These are phyloP conservation scores for Prenolepis imparis DNA, from an alignment of 2,888 invertebrate genomes.

Conservation along the genomic window DNA sequence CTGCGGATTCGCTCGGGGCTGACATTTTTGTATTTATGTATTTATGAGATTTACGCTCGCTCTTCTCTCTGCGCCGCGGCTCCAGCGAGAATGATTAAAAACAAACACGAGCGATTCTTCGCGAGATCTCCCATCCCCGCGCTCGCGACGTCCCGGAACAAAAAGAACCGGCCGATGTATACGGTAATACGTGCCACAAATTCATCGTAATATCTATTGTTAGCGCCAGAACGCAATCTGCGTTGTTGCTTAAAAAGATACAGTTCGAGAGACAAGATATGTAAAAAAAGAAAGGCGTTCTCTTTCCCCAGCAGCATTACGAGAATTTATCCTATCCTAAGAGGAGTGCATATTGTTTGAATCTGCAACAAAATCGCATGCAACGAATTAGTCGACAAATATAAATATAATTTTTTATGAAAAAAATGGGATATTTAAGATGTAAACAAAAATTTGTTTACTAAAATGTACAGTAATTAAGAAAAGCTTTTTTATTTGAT, in stretches of 20 bases:
- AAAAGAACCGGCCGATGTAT: conserved; percentile 44
- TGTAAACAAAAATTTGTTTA: no score
- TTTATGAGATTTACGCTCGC: conserved; percentile 84
- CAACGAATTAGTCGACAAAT: neutral
- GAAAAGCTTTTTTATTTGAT: no score
- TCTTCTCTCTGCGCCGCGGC: conserved; percentile 47
- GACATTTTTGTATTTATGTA: conserved; percentile 83
- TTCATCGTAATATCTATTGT: conserved; percentile 53
- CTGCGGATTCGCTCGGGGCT: conserved; percentile 65
- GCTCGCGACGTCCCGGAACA: conserved; percentile 14
- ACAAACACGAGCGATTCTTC: conserved; percentile 78
- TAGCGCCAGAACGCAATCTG: conserved; percentile 11
- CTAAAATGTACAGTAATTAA: no score
- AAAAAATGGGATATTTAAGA: no score
- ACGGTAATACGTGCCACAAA: conserved; percentile 66
- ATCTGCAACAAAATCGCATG: neutral
- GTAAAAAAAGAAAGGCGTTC: neutral
- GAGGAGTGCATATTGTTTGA: neutral
- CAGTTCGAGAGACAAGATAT: neutral
- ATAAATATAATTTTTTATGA: neutral
- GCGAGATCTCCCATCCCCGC: conserved; percentile 37
- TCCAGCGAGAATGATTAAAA: conserved; percentile 84
- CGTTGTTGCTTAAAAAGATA: conserved; percentile 21
- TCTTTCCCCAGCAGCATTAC: neutral
- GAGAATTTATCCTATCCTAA: neutral